Evolutionary conservation across 92 coral and sea anemone species (phyloP).

Genomic region (Parazoanthus swiftii): DNA sequence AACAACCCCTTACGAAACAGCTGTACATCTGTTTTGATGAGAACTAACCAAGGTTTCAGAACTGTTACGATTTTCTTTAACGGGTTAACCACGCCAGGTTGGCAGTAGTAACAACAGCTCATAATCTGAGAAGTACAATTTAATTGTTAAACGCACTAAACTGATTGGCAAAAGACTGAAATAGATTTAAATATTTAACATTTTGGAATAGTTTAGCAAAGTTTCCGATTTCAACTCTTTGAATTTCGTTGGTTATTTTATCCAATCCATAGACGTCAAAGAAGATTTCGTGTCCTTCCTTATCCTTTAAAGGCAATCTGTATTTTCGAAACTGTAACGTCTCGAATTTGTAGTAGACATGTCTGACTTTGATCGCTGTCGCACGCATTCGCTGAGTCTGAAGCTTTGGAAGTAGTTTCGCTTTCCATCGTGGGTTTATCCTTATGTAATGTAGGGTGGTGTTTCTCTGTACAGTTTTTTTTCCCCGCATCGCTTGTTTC

Average conservation of each 20-base stretch:
- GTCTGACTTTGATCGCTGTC: slow-evolving; percentile 1
- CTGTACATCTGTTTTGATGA: too few relatives aligned
- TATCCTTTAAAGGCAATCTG: slow-evolving; percentile 46
- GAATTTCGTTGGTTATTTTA: slow-evolving; percentile 51
- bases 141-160: too few relatives aligned
- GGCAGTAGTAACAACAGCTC: too few relatives aligned
- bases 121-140: too few relatives aligned
- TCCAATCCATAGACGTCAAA: slow-evolving; percentile 54
- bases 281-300: slow-evolving; percentile 33
- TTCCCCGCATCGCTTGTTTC: slow-evolving; percentile 42
- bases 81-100: too few relatives aligned
- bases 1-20: too few relatives aligned
- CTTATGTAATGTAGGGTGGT: slow-evolving; percentile 46
- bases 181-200: too few relatives aligned
- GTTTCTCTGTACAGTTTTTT: slow-evolving; percentile 33
- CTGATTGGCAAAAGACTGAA: too few relatives aligned
- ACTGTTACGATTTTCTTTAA: too few relatives aligned
- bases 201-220: slow-evolving; percentile 40
- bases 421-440: slow-evolving; percentile 30
- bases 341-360: slow-evolving; percentile 56
- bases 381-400: neutral
- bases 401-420: slow-evolving; percentile 17
- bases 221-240: slow-evolving; percentile 26
- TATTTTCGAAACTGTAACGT: slow-evolving; percentile 39
- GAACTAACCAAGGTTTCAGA: too few relatives aligned